Evolutionary conservation across 2,888 invertebrate species (phyloP).

Genomic region (Iphiclides podalirius): DNA sequence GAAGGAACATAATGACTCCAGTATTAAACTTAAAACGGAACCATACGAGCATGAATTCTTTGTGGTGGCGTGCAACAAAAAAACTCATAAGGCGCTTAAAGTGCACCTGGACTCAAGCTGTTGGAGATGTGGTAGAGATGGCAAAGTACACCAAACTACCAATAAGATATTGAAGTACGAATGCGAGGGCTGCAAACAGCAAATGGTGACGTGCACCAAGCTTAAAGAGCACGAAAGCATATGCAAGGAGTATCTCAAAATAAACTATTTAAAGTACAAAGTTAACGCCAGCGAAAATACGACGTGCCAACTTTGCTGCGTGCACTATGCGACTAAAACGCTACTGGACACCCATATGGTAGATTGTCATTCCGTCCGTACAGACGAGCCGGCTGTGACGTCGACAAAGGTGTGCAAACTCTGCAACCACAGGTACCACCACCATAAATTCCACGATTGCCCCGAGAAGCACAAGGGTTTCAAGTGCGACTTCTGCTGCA

Average conservation of each 20-base stretch:
- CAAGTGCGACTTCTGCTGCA: not conserved
- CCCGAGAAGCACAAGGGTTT: not conserved
- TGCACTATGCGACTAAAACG: not conserved
- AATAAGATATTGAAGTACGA: not conserved
- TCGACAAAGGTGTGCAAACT: not conserved
- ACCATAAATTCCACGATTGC: slow-evolving; percentile 2
- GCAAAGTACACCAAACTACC: not conserved
- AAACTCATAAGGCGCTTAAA: not conserved
- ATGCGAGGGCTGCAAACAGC: not conserved
- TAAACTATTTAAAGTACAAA: not conserved
- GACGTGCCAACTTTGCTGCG: not conserved
- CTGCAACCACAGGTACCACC: not conserved
- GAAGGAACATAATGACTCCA: not conserved
- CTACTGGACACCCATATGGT: not conserved
- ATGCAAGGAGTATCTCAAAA: not conserved
- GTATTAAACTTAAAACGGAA: not conserved
- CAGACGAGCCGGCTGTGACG: not conserved
- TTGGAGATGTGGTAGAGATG: not conserved
- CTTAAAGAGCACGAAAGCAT: not conserved
- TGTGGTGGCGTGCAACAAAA: not conserved
- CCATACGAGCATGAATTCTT: not conserved
- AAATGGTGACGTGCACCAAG: not conserved
- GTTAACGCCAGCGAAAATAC: not conserved
- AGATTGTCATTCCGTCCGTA: not conserved
- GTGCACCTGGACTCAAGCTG: not conserved